phyloP scores from a whole-genome alignment of 2,113 vertebrate genomes.

The Hylia prasina region DNA sequence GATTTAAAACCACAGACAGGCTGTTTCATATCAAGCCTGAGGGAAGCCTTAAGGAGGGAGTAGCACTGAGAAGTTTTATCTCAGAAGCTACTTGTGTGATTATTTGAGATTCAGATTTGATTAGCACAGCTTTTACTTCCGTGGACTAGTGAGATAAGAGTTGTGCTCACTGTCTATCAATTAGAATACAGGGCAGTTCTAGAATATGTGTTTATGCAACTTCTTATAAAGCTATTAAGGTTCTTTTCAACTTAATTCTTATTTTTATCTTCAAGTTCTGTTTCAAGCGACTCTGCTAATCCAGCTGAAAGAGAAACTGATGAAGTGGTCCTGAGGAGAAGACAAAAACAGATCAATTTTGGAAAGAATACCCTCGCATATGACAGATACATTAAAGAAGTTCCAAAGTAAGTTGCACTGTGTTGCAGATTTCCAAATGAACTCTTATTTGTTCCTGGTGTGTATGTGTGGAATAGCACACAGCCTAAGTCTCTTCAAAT shows the following conservation, averaged over 20 bases:
- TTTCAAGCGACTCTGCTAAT: conserved; percentile 74
- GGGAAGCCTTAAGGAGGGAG: neutral
- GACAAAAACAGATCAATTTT: conserved; percentile 98
- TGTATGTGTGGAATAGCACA: neutral
- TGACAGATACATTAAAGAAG: conserved; percentile 88
- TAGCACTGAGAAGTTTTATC: neutral
- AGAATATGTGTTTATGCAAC: neutral
- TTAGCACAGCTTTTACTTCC: neutral
- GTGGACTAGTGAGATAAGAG: neutral
- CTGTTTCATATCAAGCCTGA: neutral
- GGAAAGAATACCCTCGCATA: conserved; percentile 96
- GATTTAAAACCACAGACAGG: neutral
- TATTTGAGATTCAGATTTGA: neutral
- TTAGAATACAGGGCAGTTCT: neutral
- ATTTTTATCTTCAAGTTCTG: conserved; percentile 68
- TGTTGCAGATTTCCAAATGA: neutral
- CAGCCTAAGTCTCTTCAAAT: neutral
- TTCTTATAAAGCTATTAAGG: neutral
- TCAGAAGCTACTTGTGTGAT: neutral
- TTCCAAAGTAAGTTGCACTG: conserved; percentile 81
- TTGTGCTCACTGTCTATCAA: neutral
- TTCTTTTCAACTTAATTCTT: neutral
- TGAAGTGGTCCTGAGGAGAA: conserved; percentile 83
- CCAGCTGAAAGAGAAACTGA: conserved; percentile 84
- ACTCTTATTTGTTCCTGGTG: neutral